Conservation (phyloP, 2,797 vertebrate genomes). For the Alfaro cultratus region DNA sequence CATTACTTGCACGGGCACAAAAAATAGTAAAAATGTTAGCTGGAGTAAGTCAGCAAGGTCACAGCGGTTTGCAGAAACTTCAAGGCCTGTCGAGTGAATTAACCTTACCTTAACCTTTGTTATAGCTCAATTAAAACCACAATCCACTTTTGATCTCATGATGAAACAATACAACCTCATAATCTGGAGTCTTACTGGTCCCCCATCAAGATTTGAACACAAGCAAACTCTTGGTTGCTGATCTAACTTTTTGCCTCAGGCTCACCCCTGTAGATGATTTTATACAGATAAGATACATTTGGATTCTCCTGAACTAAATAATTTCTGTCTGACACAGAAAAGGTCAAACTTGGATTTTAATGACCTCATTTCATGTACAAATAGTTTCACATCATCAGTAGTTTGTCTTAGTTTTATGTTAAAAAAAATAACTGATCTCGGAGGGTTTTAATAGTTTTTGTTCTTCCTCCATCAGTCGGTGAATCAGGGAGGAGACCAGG, state of each 20-base stretch:
- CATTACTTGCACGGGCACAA: not conserved
- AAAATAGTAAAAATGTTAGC: not conserved
- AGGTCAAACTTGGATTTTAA: not conserved
- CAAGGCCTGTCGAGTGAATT: not conserved
- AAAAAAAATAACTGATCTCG: not conserved
- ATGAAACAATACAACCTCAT: not conserved
- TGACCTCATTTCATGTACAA: not conserved
- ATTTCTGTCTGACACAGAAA: not conserved
- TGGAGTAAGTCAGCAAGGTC: not conserved
- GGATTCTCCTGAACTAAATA: not conserved
- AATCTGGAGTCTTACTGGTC: not conserved
- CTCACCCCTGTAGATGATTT: not conserved
- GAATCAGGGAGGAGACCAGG: constrained; percentile 91
- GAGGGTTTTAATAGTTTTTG: not conserved
- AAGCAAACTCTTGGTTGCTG: not conserved
- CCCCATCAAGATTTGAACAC: not conserved
- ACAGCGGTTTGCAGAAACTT: not conserved
- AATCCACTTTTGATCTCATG: not conserved
- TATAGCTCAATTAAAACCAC: not conserved
- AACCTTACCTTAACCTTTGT: not conserved
- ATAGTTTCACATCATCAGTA: not conserved
- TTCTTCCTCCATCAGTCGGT: constrained; percentile 74
- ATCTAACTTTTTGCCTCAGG: not conserved
- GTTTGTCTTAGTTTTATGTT: not conserved
- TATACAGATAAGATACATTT: not conserved